phyloP scores from a whole-genome alignment of 2,888 invertebrate species.

The Netelia inedita region DNA sequence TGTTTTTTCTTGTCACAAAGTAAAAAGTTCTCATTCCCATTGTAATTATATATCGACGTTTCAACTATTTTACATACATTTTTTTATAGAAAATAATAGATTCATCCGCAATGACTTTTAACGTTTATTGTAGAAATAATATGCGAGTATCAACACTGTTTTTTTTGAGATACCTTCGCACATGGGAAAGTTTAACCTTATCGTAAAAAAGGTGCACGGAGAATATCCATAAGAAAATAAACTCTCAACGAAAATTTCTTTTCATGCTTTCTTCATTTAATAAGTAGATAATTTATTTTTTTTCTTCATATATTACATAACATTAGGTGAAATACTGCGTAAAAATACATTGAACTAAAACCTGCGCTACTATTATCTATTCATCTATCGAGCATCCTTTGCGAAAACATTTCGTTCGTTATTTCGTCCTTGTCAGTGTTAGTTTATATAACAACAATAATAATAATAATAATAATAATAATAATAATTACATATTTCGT shows the following conservation, averaged over 20 bases:
- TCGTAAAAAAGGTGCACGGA: too few species aligned
- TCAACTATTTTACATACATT: too few species aligned
- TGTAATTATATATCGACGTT: too few species aligned
- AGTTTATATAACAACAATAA: constrained; percentile 50
- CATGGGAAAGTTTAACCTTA: too few species aligned
- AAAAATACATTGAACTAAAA: constrained; percentile 79
- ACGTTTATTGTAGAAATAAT: too few species aligned
- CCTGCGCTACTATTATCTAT: constrained; percentile 64
- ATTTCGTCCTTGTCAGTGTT: constrained; percentile 60
- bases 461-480: constrained; percentile 41
- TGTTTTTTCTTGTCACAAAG: too few species aligned
- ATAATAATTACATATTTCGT: constrained; percentile 50
- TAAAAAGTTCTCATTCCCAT: too few species aligned
- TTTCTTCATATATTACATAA: constrained; percentile 77
- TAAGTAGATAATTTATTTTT: constrained; percentile 76
- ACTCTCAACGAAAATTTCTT: neutral
- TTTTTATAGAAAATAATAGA: too few species aligned
- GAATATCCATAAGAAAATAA: neutral
- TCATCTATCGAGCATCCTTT: constrained; percentile 54
- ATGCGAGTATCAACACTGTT: too few species aligned
- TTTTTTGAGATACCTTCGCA: too few species aligned
- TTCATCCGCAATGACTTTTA: too few species aligned
- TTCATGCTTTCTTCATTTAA: constrained; percentile 58
- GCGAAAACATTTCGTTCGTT: constrained; percentile 48
- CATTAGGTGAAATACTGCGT: constrained; percentile 80